Conservation (phyloP, 2,888 invertebrate species). For the Diarsia mendica region DNA sequence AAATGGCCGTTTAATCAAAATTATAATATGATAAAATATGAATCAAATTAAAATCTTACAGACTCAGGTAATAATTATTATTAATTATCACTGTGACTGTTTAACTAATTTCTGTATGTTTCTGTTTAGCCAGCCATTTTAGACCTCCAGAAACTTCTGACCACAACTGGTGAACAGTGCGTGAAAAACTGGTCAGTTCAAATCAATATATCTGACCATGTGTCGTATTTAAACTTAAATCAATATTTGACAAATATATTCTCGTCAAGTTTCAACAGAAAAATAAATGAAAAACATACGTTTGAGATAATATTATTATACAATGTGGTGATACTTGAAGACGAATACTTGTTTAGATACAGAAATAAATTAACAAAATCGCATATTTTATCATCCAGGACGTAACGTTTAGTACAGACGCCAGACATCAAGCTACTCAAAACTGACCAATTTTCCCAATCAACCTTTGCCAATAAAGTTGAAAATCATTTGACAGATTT, state of each 20-base stretch:
- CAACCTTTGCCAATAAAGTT: too few relatives aligned
- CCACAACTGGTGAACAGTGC: slow-evolving; percentile 24
- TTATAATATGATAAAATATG: too few relatives aligned
- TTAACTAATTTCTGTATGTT: too few relatives aligned
- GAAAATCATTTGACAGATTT: too few relatives aligned
- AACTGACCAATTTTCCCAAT: too few relatives aligned
- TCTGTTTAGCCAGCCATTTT: too few relatives aligned
- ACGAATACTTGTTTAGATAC: not conserved
- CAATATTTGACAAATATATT: slow-evolving; percentile 33
- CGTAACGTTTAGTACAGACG: not conserved
- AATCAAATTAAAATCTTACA: too few relatives aligned
- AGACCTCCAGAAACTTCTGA: not conserved
- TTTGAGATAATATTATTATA: slow-evolving; percentile 49
- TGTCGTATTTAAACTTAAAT: slow-evolving; percentile 3
- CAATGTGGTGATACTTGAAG: slow-evolving; percentile 38
- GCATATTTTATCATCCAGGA: not conserved
- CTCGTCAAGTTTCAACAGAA: slow-evolving; percentile 33
- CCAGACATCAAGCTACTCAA: too few relatives aligned
- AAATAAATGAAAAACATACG: slow-evolving; percentile 32
- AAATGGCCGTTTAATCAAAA: too few relatives aligned
- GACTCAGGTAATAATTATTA: too few relatives aligned
- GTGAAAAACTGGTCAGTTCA: slow-evolving; percentile 22
- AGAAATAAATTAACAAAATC: slow-evolving; percentile 5
- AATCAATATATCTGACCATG: slow-evolving; percentile 9
- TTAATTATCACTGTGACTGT: too few relatives aligned